Evolutionary conservation across 2,797 vertebrate species (phyloP).

Genomic region (Halcyon chelicuti): DNA sequence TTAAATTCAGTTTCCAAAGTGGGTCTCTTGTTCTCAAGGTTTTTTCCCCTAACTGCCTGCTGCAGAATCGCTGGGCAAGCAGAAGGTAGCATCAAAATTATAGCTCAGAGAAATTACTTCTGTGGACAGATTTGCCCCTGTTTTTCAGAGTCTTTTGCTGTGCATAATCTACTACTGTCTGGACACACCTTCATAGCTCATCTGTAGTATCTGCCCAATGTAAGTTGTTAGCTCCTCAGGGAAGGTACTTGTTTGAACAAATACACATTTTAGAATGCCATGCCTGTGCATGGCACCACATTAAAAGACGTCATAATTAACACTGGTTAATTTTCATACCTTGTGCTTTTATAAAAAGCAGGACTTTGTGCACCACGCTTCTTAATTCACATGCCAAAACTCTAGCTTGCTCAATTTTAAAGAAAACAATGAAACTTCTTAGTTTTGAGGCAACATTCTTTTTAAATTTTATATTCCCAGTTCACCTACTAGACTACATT

Average conservation of each 20-base stretch:
- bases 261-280: neutral
- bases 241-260: slow-evolving; percentile 50
- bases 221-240: slow-evolving; percentile 34
- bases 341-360: slow-evolving; percentile 2
- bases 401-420: neutral
- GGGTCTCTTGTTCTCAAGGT: neutral
- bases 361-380: neutral
- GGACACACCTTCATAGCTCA: neutral
- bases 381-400: neutral
- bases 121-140: neutral
- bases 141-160: slow-evolving; percentile 6
- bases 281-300: slow-evolving; percentile 14
- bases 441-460: neutral
- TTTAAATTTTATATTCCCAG: neutral
- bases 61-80: neutral
- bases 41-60: neutral
- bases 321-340: slow-evolving; percentile 28
- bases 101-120: neutral
- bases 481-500: neutral
- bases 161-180: neutral
- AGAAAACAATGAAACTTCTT: neutral
- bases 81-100: neutral
- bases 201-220: neutral
- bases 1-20: neutral
- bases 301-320: slow-evolving; percentile 29